Evolutionary conservation across 1,140 invertebrate genomes (phyloP).

Genomic region (Papilio helenus): DNA sequence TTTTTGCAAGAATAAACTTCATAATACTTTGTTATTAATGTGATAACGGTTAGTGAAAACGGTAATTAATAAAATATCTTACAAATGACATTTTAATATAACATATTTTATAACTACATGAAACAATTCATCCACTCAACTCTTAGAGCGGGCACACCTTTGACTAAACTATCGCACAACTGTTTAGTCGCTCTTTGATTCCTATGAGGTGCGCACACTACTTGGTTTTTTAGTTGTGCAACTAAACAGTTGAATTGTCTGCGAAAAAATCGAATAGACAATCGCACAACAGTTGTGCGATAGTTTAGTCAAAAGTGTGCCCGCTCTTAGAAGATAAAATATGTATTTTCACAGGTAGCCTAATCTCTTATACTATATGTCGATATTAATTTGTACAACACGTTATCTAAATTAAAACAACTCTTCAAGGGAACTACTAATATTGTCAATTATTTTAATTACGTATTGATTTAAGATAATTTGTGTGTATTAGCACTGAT

Average conservation of each 20-base stretch:
- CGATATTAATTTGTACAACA: conserved; percentile 9
- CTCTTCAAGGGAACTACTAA: background rate
- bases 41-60: background rate
- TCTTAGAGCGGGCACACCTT: background rate
- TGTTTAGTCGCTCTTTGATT: too few relatives aligned
- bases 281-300: too few relatives aligned
- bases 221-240: too few relatives aligned
- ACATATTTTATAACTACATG: background rate
- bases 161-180: too few relatives aligned
- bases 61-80: background rate
- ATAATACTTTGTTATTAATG: background rate
- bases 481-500: conserved; percentile 10
- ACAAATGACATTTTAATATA: background rate
- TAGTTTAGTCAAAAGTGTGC: too few relatives aligned
- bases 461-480: background rate
- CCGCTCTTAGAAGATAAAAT: background rate
- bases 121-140: background rate
- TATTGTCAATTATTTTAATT: conserved; percentile 13
- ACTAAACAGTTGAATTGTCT: too few relatives aligned
- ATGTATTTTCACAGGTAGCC: background rate
- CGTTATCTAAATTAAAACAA: background rate
- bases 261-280: background rate
- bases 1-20: background rate
- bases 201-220: too few relatives aligned
- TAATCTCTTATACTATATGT: background rate